Conservation (phyloP, 2,113 vertebrate species). For the Pangasianodon hypophthalmus region DNA sequence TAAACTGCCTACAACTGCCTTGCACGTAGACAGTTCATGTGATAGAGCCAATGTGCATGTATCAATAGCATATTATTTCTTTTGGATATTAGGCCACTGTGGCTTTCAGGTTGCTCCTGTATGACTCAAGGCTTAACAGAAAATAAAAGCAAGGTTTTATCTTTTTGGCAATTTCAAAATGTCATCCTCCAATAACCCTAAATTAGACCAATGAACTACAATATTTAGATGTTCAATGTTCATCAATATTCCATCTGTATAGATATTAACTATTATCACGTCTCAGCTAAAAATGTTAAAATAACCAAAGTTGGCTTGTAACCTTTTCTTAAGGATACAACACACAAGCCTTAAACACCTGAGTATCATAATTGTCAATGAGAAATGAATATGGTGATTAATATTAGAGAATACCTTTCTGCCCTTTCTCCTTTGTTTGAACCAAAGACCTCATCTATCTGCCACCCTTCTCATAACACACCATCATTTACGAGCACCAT, state of each 20-base stretch:
- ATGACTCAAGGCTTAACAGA: not conserved
- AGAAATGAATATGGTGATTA: conserved; percentile 25
- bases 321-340: not conserved
- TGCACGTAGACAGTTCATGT: not conserved
- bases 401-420: not conserved
- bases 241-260: not conserved
- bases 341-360: not conserved
- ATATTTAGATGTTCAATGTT: not conserved
- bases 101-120: not conserved
- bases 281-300: not conserved
- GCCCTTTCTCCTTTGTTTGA: conserved; percentile 24
- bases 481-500: conserved; percentile 15
- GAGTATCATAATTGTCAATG: conserved; percentile 5
- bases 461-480: conserved; percentile 29
- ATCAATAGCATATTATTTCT: not conserved
- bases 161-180: not conserved
- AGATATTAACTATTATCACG: not conserved
- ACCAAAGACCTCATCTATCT: conserved; percentile 43
- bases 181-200: not conserved
- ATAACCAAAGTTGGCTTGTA: not conserved
- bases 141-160: not conserved
- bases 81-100: not conserved
- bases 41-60: not conserved
- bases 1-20: not conserved
- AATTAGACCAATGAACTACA: not conserved